Evolutionary conservation across 2,888 invertebrate genomes (phyloP).

Genomic region (Perithous albicinctus): DNA sequence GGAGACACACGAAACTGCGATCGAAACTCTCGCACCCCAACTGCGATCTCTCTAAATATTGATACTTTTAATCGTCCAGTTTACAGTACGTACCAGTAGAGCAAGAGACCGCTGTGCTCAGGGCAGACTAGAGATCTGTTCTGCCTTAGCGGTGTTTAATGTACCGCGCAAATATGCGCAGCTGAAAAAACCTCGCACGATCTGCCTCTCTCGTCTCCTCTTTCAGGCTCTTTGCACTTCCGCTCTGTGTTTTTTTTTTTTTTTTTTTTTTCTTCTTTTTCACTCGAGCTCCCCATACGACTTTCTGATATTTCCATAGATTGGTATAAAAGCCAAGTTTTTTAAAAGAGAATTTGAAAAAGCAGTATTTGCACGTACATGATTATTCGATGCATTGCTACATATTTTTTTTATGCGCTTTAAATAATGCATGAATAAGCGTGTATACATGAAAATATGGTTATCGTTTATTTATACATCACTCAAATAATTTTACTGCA

Average conservation of each 20-base stretch:
- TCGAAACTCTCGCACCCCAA: constrained; percentile 43
- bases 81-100: constrained; percentile 64
- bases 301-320: neutral
- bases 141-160: constrained; percentile 65
- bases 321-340: neutral
- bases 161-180: constrained; percentile 69
- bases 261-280: neutral
- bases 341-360: too few relatives aligned
- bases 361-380: too few relatives aligned
- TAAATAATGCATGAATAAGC: too few relatives aligned
- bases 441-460: too few relatives aligned
- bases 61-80: constrained; percentile 81
- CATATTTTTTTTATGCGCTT: too few relatives aligned
- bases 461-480: too few relatives aligned
- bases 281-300: neutral
- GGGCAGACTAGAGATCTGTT: neutral
- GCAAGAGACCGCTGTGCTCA: neutral
- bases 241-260: too few relatives aligned
- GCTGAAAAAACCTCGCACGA: constrained; percentile 67
- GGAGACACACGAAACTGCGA: constrained; percentile 20
- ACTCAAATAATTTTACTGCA: too few relatives aligned
- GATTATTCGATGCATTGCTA: too few relatives aligned
- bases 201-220: neutral
- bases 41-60: constrained; percentile 76
- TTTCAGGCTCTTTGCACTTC: neutral